Conservation (phyloP, 2,888 invertebrate species). For the Tyria jacobaeae region DNA sequence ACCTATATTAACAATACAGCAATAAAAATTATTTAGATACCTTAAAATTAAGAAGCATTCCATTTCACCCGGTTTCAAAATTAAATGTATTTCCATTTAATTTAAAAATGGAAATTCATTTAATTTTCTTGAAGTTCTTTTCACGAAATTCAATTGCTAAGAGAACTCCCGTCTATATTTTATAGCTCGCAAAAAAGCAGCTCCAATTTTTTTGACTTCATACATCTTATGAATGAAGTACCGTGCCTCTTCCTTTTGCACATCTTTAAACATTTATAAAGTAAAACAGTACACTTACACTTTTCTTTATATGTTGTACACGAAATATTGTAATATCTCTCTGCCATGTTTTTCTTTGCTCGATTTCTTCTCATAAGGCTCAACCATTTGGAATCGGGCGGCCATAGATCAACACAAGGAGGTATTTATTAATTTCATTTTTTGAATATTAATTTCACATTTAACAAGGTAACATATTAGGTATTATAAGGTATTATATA, state of each 20-base stretch:
- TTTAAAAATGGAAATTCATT: no score
- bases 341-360: no score
- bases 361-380: no score
- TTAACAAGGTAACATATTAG: no score
- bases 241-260: neutral
- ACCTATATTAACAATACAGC: neutral
- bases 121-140: slow-evolving; percentile 1
- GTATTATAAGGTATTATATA: no score
- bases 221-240: neutral
- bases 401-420: no score
- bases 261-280: neutral
- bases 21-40: neutral
- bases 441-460: no score
- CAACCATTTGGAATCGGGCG: no score
- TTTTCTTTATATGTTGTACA: no score
- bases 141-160: neutral
- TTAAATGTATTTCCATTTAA: no score
- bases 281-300: neutral
- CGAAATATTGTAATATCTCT: no score
- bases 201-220: neutral
- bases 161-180: neutral
- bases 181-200: neutral
- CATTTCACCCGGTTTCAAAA: slow-evolving; percentile 2
- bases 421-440: no score
- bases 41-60: neutral